Base-by-base conservation (phyloP, 2,113 vertebrate species). In the Mus spicilegus region DNA sequence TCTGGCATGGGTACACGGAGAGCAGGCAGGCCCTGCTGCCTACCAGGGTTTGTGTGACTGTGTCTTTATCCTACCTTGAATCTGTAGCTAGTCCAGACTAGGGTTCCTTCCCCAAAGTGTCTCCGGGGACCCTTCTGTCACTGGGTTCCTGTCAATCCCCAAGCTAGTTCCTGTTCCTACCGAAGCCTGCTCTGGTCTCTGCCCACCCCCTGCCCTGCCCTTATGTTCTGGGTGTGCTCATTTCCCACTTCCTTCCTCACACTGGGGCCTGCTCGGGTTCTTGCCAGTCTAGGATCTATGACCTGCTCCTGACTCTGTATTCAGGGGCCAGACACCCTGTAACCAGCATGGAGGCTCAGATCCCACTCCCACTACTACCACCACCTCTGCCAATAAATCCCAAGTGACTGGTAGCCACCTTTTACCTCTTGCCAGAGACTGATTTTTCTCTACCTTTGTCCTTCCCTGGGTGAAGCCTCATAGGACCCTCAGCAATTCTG, bases 211-310 rank as follows among this genome's bases (percentile, higher is more conserved):
- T 98, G 96, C 96, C 95, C 95, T 98, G 96, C 96, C 95, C 96
- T 97, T 90, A 22, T 36, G 87, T 67, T 97, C 94, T 97, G 97
- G 97, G 97, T 97, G 97, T 97, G 97, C 96, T 98, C 97, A 97
- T 95, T 97, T 97, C 97, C 97, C 97, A 97, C 97, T 98, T 98
- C 97, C 97, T 98, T 97, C 97, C 97, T 98, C 73, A 56, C 96
- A 82, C 95, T 80, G 94, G 81, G 97, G 97, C 97, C 95, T 96
- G 96, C 94, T 80, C 95, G 85, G 92, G 92, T 89, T 93, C 94
- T 89, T 93, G 97, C 95, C 77, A 3, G 11, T 70, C 67, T 86
- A 90, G 86, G 87, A 94, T 95, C 87, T 81, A 69, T 87, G 82
- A 94, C 81, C 89, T 75, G 95, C 70, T 39, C 5, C 10, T 69